Base-by-base conservation (phyloP, 1,140 invertebrate species). In the Zaprionus camerounensis region DNA sequence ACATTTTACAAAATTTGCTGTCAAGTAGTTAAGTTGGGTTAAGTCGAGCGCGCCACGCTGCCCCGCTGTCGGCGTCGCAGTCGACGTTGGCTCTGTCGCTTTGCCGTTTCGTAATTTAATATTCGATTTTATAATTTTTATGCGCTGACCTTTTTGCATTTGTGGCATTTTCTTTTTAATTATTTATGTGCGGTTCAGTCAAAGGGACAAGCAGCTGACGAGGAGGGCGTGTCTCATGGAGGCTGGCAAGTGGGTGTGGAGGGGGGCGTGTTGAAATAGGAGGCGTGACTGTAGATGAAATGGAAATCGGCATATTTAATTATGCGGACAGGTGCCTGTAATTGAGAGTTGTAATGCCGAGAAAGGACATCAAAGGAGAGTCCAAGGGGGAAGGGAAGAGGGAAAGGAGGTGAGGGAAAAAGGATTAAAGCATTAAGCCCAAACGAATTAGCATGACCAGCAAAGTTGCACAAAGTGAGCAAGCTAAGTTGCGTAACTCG, bases 1-100 rank as follows among this genome's bases (percentile, higher is more conserved):
- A 91, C 90, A 91, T 91, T 91, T 91, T 83, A 88, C 78, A 86
- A 90, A 91, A 86, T 91, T 88, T 91, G 80, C 88, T 85, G 87
- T 91, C 88, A 91, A 88, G 88, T 81, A 90, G 85, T 90, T 90
- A 90, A 90, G 85, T 90, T 90, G 86, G 85, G 85, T 90, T 90
- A 90, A 90, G 85, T 90, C 85, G 85, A 90, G 82, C 79, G 71
- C 64, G 76, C 41, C 15, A 28, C 65, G 70, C 34, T 28, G 63
- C n/a, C 49, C 22, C 51, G 59, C 34, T 44, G 63, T 26, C 46
- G 31, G 13, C 36, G 31, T 15, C 26, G 22, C 36, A 12, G 34
- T 22, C 36, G 66, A 53, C 71, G 71, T 41, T 59, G 57, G 44
- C 72, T 34, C 3, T 68, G 56, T 12, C 13, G 62, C 53, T 71